A percentile compares a stretch with the other conserved stretches of the same genome.
phyloP scores from a whole-genome alignment of 2,113 vertebrate genomes.

The Lota lota region DNA sequence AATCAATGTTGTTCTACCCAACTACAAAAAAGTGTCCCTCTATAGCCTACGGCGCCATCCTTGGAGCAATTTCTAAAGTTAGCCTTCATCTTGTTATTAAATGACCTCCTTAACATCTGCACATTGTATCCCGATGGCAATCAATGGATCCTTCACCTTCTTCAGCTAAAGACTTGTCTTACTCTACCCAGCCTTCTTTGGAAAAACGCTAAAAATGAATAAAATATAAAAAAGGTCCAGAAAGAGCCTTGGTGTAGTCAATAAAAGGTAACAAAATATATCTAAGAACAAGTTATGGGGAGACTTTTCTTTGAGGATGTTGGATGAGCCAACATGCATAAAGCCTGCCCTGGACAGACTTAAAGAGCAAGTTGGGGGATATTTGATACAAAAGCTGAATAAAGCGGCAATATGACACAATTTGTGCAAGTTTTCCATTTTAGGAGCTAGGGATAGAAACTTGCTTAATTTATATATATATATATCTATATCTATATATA shows the following conservation, averaged over 20 bases:
- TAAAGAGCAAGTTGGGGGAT: no score
- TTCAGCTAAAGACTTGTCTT: neutral
- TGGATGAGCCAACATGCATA: no score
- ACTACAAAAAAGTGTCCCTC: constrained; percentile 11
- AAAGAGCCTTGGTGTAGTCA: neutral
- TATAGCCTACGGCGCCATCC: constrained; percentile 10
- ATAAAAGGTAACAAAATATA: neutral
- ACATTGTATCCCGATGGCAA: neutral
- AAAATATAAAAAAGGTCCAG: neutral
- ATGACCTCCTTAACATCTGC: neutral
- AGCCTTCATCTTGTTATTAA: neutral
- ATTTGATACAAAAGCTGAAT: no score
- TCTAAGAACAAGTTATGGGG: no score
- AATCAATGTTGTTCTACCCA: constrained; percentile 11
- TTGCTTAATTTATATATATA: no score
- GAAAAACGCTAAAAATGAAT: neutral
- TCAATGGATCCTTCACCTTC: neutral
- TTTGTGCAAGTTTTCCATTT: no score
- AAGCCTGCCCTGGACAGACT: no score
- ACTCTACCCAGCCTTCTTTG: neutral
- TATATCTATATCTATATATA: no score
- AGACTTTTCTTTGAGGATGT: no score
- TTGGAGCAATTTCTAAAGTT: constrained; percentile 2
- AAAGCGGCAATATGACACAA: no score
- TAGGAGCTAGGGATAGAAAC: no score